phyloP scores from a whole-genome alignment of 1,140 invertebrate species.

The Brachionus asplanchnoidis region DNA sequence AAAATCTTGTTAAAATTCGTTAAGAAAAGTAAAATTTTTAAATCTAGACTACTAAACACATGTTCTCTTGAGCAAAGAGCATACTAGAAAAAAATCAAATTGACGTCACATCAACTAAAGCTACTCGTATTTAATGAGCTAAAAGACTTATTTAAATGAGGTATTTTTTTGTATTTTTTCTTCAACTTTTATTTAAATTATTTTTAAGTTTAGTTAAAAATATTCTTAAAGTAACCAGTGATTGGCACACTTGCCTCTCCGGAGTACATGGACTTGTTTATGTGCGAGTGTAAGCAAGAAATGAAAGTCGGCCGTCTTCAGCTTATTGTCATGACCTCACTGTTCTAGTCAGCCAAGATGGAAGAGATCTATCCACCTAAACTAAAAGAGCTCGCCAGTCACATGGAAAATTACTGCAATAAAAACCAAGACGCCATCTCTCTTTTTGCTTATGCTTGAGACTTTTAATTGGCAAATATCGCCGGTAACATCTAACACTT shows the following conservation, averaged over 20 bases:
- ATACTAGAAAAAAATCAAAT: too few relatives aligned
- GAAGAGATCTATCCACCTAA: slow-evolving; percentile 99
- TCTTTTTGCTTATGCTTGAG: slow-evolving; percentile 51
- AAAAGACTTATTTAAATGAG: too few relatives aligned
- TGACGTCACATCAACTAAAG: too few relatives aligned
- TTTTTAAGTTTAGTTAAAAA: too few relatives aligned
- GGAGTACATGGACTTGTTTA: slow-evolving; percentile 84
- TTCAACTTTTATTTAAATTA: too few relatives aligned
- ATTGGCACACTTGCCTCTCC: slow-evolving; percentile 91
- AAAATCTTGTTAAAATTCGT: too few relatives aligned
- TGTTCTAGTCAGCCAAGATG: slow-evolving; percentile 91
- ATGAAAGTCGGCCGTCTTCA: slow-evolving; percentile 65
- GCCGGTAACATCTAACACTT: slow-evolving; percentile 81
- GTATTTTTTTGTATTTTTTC: too few relatives aligned
- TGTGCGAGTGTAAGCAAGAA: slow-evolving; percentile 69
- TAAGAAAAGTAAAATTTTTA: too few relatives aligned
- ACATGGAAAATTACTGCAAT: slow-evolving; percentile 64
- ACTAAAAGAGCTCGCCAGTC: slow-evolving; percentile 85
- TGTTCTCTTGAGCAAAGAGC: too few relatives aligned
- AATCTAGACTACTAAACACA: too few relatives aligned
- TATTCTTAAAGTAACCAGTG: too few relatives aligned
- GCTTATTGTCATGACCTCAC: slow-evolving; percentile 83
- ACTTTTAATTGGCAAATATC: slow-evolving; percentile 79
- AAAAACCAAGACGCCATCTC: background rate
- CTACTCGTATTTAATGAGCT: too few relatives aligned